Evolutionary conservation across 2,797 vertebrate species (phyloP).

Genomic region (Anguilla marmorata): DNA sequence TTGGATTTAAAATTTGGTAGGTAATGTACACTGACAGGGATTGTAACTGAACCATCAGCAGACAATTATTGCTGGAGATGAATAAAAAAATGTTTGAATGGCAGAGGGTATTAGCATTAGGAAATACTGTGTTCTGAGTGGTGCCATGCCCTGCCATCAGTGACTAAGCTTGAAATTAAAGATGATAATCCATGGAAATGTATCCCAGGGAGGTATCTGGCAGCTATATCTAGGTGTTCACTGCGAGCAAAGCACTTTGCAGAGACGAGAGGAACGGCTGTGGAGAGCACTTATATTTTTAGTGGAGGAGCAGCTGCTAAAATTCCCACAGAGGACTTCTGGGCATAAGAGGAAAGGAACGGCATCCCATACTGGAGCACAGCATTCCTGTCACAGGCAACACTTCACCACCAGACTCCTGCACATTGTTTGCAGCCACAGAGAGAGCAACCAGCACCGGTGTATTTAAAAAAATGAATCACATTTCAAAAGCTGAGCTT

Average conservation of each 20-base stretch:
- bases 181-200: constrained; percentile 13
- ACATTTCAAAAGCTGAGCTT: not conserved
- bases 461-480: not conserved
- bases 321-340: constrained; percentile 26
- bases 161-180: constrained; percentile 8
- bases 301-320: constrained; percentile 28
- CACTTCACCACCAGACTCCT: not conserved
- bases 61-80: not conserved
- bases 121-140: not conserved
- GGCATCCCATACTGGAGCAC: not conserved
- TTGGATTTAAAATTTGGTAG: not conserved
- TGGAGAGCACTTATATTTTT: constrained; percentile 26
- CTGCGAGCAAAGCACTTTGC: not conserved
- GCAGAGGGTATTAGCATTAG: not conserved
- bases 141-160: not conserved
- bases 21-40: not conserved
- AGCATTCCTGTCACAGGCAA: not conserved
- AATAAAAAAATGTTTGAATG: not conserved
- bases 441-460: not conserved
- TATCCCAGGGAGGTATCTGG: constrained; percentile 1
- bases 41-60: not conserved
- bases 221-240: constrained; percentile 15
- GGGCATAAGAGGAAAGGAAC: not conserved
- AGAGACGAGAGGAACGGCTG: constrained; percentile 25
- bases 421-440: not conserved